Evolutionary conservation across 2,888 invertebrate genomes (phyloP), one percentile per base, ranked within the genome.

Genomic region (Ctena decussata): DNA sequence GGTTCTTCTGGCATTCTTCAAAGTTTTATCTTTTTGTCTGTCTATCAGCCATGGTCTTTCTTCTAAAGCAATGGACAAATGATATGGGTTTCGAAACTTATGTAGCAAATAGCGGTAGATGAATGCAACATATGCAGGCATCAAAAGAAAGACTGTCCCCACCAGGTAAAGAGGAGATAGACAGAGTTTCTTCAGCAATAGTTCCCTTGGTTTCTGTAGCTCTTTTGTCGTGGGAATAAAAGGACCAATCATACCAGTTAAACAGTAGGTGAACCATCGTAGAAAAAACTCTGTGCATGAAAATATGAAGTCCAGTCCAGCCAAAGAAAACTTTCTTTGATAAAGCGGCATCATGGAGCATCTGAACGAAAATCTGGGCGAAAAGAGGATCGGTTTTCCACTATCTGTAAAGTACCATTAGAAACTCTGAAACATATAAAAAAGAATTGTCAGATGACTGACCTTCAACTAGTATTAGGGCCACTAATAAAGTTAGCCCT

Each of bases 171-270:
- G 24, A 5, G 89, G 89, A 1, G 77, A 46, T 30, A 89, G 44
- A 18, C 80, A 18, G 0, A 85, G 0, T 46, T 75, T 82, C 41
- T 76, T 77, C 0, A 84, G 6, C 37, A 81, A 24, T 21, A 89
- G 73, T n/a, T 44, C 49, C 12, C 37, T 21, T 21, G 82, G 71
- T 24, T 79, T 60, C 0, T 80, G 35, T 32, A 53, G 79, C 72
- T 92, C 92, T 41, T 53, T 32, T 27, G 90, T 86, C 18, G 89
- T 90, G 0, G 89, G 86, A 0, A 92, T 24, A 37, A 86, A 91
- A 15, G 90, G 73, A 11, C 91, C 87, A 1, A 83, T 24, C 27
- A 89, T 71, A 24, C 79, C 77, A 49, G 86, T 90, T 5, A 91
- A 15, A 18, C 82, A 85, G 73, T 70, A 84, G 1, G 89, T 75